These are phyloP conservation scores for Athalia rosae DNA, from an alignment of 2,888 invertebrate genomes.

Conservation along the genomic window DNA sequence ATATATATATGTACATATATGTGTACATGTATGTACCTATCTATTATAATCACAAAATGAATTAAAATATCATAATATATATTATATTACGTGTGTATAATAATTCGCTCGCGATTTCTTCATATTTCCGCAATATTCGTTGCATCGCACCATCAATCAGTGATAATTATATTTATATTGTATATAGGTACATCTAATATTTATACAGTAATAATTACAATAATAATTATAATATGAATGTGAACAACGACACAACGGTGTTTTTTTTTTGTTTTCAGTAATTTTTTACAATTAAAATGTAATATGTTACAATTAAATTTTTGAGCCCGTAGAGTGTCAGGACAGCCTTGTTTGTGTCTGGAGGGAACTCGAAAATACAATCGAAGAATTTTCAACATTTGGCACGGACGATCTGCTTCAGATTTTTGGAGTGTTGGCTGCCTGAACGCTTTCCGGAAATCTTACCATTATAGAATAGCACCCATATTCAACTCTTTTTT, in stretches of 20 bases:
- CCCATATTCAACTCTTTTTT: constrained; percentile 40
- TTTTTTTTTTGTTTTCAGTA: constrained; percentile 6
- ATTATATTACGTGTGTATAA: constrained; percentile 4
- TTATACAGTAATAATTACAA: not conserved
- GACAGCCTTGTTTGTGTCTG: constrained; percentile 51
- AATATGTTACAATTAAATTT: constrained; percentile 52
- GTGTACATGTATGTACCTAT: not conserved
- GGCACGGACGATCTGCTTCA: constrained; percentile 43
- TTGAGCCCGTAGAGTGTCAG: constrained; percentile 56
- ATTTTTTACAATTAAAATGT: not conserved
- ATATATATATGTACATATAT: not conserved
- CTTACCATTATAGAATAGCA: constrained; percentile 40
- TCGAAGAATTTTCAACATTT: constrained; percentile 52
- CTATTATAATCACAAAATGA: not conserved
- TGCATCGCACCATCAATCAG: constrained; percentile 5
- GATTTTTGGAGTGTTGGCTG: constrained; percentile 41
- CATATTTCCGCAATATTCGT: constrained; percentile 6
- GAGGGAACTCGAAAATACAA: constrained; percentile 57
- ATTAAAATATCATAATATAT: not conserved
- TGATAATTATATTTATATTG: not conserved
- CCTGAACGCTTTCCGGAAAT: constrained; percentile 30
- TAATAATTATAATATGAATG: constrained; percentile 1
- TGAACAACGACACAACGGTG: constrained; percentile 29
- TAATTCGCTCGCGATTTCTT: not conserved
- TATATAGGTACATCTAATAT: constrained; percentile 13